These are phyloP conservation scores for Lytechinus variegatus DNA, from an alignment of 35 echinoderm and acorn worm genomes.

Conservation along the genomic window DNA sequence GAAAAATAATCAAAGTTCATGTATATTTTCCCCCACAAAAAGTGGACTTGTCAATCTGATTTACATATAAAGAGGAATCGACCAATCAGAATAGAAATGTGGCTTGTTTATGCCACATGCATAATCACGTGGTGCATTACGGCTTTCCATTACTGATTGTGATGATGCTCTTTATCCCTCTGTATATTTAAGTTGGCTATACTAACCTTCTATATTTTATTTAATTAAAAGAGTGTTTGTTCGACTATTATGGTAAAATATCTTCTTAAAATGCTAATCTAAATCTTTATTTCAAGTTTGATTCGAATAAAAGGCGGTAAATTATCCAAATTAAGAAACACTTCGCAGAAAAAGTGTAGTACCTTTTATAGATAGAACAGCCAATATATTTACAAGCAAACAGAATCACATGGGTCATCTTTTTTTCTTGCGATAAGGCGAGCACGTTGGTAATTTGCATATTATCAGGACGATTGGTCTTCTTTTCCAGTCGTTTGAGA, in stretches of 20 bases:
- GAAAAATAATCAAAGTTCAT: background rate
- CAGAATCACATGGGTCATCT: constrained; percentile 42
- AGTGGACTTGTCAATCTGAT: background rate
- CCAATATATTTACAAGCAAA: background rate
- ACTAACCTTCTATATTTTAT: background rate
- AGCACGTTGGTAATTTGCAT: constrained; percentile 40
- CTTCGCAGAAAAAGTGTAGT: background rate
- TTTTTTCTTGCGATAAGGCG: background rate
- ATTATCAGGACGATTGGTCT: background rate
- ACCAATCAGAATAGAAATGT: background rate
- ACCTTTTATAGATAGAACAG: constrained; percentile 3
- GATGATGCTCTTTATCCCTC: background rate
- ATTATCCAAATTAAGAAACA: background rate
- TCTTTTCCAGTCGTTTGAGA: background rate
- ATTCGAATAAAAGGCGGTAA: background rate
- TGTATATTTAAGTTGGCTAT: background rate
- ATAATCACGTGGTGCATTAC: constrained; percentile 48
- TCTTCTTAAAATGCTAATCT: background rate
- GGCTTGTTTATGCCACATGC: constrained; percentile 53
- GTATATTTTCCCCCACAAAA: background rate
- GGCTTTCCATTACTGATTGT: constrained; percentile 7
- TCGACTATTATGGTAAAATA: background rate
- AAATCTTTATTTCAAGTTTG: background rate
- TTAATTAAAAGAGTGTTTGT: background rate
- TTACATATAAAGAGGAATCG: background rate